Evolutionary conservation across 2,797 vertebrate species (phyloP).

Genomic region (Ataeniobius toweri): DNA sequence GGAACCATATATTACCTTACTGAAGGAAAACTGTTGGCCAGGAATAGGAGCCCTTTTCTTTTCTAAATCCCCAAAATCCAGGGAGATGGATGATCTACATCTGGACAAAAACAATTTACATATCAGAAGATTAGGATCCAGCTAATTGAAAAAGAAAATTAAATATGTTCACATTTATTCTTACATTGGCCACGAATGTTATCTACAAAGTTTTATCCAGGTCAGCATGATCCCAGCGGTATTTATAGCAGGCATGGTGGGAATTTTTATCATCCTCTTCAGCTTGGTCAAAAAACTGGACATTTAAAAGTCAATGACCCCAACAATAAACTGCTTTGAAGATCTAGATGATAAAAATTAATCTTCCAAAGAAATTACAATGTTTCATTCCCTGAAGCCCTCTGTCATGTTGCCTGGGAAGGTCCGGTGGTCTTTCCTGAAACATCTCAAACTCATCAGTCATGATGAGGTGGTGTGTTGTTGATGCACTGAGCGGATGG

Average conservation of each 20-base stretch:
- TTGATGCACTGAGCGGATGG: too few species aligned
- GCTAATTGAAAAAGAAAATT: constrained; percentile 15
- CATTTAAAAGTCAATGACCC: not conserved
- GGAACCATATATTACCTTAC: constrained; percentile 41
- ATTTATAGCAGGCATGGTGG: not conserved
- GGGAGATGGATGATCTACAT: constrained; percentile 23
- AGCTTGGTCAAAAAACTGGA: not conserved
- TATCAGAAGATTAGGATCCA: constrained; percentile 7
- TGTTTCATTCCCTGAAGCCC: too few species aligned
- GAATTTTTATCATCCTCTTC: not conserved
- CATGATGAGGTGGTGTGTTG: too few species aligned
- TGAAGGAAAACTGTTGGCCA: constrained; percentile 30
- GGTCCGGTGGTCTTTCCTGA: too few species aligned
- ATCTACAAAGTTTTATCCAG: not conserved
- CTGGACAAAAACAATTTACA: constrained; percentile 21
- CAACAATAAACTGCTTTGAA: not conserved
- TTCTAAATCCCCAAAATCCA: constrained; percentile 36
- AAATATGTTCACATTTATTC: not conserved
- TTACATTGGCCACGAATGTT: not conserved
- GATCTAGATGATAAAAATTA: not conserved
- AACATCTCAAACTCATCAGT: too few species aligned
- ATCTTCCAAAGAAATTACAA: not conserved
- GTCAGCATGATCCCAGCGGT: not conserved
- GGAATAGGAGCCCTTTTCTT: constrained; percentile 5
- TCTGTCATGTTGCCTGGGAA: too few species aligned